These are phyloP conservation scores for Hyposoter didymator DNA, from an alignment of 2,888 invertebrate species.

Conservation along the genomic window DNA sequence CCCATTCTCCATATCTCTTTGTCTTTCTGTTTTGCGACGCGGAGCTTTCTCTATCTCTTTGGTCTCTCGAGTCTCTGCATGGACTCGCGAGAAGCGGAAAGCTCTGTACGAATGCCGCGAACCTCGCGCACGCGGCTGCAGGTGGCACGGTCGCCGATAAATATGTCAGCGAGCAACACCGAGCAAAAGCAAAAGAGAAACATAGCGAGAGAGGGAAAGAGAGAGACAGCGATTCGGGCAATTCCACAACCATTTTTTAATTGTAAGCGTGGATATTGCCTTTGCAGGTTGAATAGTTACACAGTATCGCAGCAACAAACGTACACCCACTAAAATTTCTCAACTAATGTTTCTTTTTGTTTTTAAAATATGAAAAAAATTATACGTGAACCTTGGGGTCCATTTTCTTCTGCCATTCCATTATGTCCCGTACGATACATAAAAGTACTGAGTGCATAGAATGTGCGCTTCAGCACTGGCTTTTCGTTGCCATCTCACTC, in stretches of 20 bases:
- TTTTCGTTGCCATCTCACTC: constrained; percentile 54
- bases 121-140: constrained; percentile 75
- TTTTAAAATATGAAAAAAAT: background rate
- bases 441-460: constrained; percentile 45
- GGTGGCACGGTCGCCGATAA: constrained; percentile 83
- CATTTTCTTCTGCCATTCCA: constrained; percentile 16
- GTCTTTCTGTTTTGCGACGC: constrained; percentile 47
- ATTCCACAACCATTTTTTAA: constrained; percentile 45
- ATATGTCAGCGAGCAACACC: constrained; percentile 84
- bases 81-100: constrained; percentile 54
- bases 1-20: constrained; percentile 43
- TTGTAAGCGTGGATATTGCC: constrained; percentile 32
- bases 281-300: background rate
- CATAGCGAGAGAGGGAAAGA: background rate
- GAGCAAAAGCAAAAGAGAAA: constrained; percentile 67
- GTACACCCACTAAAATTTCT: background rate
- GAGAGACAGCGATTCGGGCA: background rate
- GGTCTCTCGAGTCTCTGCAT: constrained; percentile 19
- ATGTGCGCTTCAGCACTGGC: constrained; percentile 26
- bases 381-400: background rate
- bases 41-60: constrained; percentile 43
- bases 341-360: background rate
- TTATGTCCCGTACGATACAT: constrained; percentile 56
- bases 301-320: background rate
- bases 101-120: constrained; percentile 80